These are phyloP conservation scores for Rousettus madagascariensis DNA, from an alignment of 2,797 vertebrate genomes.

Conservation along the genomic window DNA sequence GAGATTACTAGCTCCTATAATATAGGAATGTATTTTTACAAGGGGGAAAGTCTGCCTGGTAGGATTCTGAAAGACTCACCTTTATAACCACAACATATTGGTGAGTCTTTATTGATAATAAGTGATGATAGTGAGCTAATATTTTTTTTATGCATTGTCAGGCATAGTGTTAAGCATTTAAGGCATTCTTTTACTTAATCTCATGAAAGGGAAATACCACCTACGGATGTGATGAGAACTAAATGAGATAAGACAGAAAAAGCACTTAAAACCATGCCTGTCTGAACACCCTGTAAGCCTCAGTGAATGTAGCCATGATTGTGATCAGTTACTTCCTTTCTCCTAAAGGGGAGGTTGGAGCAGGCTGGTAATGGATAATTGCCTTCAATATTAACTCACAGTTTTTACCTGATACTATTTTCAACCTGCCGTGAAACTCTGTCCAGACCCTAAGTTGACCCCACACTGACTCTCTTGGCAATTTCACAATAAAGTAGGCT, in stretches of 20 bases:
- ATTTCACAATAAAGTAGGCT: background rate
- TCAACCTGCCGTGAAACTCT: conserved; percentile 38
- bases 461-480: background rate
- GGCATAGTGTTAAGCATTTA: background rate
- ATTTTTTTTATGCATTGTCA: background rate
- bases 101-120: background rate
- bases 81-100: background rate
- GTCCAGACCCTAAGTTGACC: background rate
- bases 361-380: conserved; percentile 7
- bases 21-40: background rate
- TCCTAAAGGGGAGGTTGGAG: background rate
- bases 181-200: conserved; percentile 45
- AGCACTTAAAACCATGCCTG: conserved; percentile 21
- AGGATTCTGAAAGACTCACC: background rate
- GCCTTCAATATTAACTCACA: conserved; percentile 16
- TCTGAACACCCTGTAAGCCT: background rate
- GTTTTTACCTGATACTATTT: conserved; percentile 43
- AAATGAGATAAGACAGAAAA: conserved; percentile 56
- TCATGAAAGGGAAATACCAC: conserved; percentile 41
- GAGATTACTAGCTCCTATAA: background rate
- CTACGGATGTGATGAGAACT: background rate
- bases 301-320: background rate
- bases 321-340: conserved; percentile 46
- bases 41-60: background rate
- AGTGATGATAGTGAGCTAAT: background rate